A percentile compares a stretch with the other conserved stretches of the same genome.
These are phyloP conservation scores for Drosophila lutescens DNA, from an alignment of 2,888 invertebrate genomes.

Conservation along the genomic window DNA sequence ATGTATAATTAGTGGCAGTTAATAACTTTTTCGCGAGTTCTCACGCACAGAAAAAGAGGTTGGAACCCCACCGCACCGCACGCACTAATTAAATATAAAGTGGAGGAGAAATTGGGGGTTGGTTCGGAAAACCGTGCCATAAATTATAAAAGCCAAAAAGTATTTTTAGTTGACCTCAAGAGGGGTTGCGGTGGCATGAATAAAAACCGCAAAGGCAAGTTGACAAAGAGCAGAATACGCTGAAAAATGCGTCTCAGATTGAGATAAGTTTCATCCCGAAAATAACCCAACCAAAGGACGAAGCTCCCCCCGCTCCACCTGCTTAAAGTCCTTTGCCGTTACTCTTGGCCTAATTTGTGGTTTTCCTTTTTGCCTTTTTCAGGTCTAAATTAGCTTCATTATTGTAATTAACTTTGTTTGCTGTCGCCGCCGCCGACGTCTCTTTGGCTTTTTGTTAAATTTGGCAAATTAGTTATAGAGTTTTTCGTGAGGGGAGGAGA, in stretches of 20 bases:
- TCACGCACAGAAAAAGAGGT: constrained; percentile 51
- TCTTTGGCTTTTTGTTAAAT: constrained; percentile 55
- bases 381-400: constrained; percentile 66
- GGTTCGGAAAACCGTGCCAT: constrained; percentile 30
- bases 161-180: constrained; percentile 59
- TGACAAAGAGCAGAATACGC: constrained; percentile 58
- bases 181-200: not conserved
- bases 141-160: constrained; percentile 62
- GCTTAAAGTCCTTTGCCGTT: constrained; percentile 44
- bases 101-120: constrained; percentile 16
- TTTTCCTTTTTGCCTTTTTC: constrained; percentile 57
- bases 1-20: constrained; percentile 72
- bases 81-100: constrained; percentile 69
- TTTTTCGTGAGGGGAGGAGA: not conserved
- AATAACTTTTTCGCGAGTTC: constrained; percentile 67
- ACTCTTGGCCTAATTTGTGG: constrained; percentile 66
- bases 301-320: not conserved
- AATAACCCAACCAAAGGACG: not conserved
- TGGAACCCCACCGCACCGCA: constrained; percentile 34
- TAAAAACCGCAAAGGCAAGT: constrained; percentile 46
- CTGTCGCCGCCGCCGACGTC: constrained; percentile 6
- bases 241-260: constrained; percentile 64
- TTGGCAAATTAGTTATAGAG: constrained; percentile 56
- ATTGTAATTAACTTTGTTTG: constrained; percentile 68
- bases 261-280: constrained; percentile 54